Conservation (phyloP, 2,797 vertebrate genomes). For the Hylomyscus alleni region DNA sequence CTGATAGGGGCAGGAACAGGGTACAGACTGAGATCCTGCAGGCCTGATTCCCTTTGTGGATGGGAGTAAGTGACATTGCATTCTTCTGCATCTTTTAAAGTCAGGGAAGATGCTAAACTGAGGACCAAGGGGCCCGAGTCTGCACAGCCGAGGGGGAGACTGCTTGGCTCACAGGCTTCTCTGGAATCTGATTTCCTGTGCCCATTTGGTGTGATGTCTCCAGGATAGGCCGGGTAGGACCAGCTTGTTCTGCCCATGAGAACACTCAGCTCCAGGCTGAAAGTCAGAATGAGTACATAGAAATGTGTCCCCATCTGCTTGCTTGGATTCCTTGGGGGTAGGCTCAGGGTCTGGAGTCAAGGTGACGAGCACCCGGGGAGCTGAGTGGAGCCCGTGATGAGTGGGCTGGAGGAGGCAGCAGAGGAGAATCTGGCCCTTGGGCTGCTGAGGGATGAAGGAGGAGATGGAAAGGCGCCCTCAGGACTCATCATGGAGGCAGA, state of each 20-base stretch:
- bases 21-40: accelerated
- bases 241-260: background rate
- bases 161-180: background rate
- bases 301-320: background rate
- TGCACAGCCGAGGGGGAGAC: background rate
- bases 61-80: accelerated
- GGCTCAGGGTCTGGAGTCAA: background rate
- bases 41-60: background rate
- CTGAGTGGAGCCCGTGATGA: background rate
- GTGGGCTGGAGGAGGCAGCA: background rate
- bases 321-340: background rate
- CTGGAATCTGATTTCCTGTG: background rate
- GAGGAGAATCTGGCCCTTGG: background rate
- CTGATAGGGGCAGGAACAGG: background rate
- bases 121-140: background rate
- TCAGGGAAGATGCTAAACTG: background rate
- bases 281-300: background rate
- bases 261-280: background rate
- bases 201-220: accelerated
- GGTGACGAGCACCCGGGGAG: background rate
- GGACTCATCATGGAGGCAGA: background rate
- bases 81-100: background rate
- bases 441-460: background rate
- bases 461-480: background rate
- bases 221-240: background rate